Base-by-base conservation (phyloP, 2,113 vertebrate species). In the Rhynchopsitta pachyrhyncha region DNA sequence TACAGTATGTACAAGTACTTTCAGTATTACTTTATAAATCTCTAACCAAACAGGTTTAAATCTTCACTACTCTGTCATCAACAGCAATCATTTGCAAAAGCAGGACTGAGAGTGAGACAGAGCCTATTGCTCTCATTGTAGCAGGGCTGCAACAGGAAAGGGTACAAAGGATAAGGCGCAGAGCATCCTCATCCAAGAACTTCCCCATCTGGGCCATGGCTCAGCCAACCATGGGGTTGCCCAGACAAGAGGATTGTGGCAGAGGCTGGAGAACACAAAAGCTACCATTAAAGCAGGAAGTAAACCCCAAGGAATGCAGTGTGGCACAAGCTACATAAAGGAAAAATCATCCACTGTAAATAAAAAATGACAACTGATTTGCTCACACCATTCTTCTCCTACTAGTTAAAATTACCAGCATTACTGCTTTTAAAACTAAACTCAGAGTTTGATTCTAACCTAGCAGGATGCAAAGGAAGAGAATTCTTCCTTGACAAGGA, bases 301-400 rank as follows among this genome's bases (percentile, higher is more conserved):
- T 18, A 86, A 88, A 53, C 5, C 2, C 37, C 14, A 59, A 69
- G 33, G 29, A 91, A 83, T 6, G 23, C 33, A 77, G 41, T 3
- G 9, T 7, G 8, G 35, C 27, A 60, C 0, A 0, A 91, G 23
- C 64, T 5, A 69, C 2, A 9, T 3, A 59, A 37, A 31, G 17
- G 60, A 82, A 75, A 52, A 83, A 79, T 24, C 69, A 87, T 22
- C 31, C 19, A 39, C n/a, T 69, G 7, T 6, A 89, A 77, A 11
- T 68, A 64, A 12, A 62, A 74, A n/a, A 35, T 71, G 31, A 84
- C 15, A 64, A 53, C 27, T 47, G 27, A 78, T 69, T 42, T 35
- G 8, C 50, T 41, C 17, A 49, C 17, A 22, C 28, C 5, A 7
- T 67, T 94, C 13, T 73, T 66, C 52, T 71, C 44, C 67, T 63